Evolutionary conservation across 2,888 invertebrate species (phyloP).

Genomic region (Scaptomyza cyrtandrae): DNA sequence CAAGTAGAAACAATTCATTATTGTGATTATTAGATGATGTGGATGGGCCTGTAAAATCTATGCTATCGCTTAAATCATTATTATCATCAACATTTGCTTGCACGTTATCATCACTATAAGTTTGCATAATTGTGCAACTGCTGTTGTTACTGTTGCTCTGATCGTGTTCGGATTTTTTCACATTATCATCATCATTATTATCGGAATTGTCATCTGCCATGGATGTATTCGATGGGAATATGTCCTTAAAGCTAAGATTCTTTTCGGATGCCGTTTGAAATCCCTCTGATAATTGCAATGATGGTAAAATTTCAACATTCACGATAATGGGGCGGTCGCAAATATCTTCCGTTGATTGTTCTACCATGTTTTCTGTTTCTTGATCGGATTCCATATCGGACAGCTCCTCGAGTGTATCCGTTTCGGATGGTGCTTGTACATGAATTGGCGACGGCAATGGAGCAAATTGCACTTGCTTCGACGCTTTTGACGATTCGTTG

Average conservation of each 20-base stretch:
- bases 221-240: not conserved
- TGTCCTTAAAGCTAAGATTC: not conserved
- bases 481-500: not conserved
- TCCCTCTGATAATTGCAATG: not conserved
- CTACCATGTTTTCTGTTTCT: not conserved
- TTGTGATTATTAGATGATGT: not conserved
- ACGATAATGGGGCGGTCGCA: not conserved
- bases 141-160: too few relatives aligned
- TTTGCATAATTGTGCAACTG: not conserved
- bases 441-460: conserved; percentile 14
- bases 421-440: not conserved
- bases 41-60: not conserved
- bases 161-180: too few relatives aligned
- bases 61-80: not conserved
- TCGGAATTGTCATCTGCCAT: not conserved
- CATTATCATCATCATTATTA: not conserved
- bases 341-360: not conserved
- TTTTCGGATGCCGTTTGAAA: not conserved
- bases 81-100: not conserved
- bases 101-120: not conserved
- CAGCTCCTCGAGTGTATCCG: not conserved
- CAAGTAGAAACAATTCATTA: not conserved
- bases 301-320: not conserved
- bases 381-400: not conserved
- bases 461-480: conserved; percentile 37